Evolutionary conservation across 2,113 vertebrate genomes (phyloP).

Genomic region (Sylvilagus bachmani): DNA sequence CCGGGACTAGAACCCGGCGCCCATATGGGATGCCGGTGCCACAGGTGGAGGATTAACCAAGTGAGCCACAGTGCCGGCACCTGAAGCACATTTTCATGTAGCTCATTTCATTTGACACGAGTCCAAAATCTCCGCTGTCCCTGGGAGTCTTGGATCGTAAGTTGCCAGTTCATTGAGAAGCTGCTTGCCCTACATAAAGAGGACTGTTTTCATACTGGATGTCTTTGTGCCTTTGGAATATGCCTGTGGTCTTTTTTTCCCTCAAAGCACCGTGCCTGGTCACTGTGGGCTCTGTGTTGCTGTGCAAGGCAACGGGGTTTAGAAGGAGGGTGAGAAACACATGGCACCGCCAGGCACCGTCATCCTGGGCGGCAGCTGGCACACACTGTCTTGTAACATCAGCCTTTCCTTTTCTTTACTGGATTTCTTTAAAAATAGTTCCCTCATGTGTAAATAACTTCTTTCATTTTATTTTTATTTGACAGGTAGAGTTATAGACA

Average conservation of each 20-base stretch:
- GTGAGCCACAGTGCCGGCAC: no score
- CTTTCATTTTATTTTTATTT: no score
- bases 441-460: conserved; percentile 51
- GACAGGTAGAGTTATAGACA: no score
- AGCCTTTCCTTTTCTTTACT: conserved; percentile 37
- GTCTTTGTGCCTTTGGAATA: background rate
- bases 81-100: background rate
- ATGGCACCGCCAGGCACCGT: background rate
- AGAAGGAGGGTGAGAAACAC: background rate
- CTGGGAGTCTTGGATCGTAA: background rate
- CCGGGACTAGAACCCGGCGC: no score
- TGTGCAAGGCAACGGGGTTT: background rate
- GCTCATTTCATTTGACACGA: background rate
- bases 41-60: no score
- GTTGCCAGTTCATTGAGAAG: background rate
- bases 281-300: background rate
- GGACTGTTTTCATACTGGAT: background rate
- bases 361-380: background rate
- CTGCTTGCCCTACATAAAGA: background rate
- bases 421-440: conserved; percentile 41
- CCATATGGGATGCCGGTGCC: no score
- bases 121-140: background rate
- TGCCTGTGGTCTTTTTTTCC: background rate
- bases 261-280: background rate
- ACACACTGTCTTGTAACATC: background rate